phyloP scores from a whole-genome alignment of 1,140 invertebrate genomes.

The Liolophura sinensis region DNA sequence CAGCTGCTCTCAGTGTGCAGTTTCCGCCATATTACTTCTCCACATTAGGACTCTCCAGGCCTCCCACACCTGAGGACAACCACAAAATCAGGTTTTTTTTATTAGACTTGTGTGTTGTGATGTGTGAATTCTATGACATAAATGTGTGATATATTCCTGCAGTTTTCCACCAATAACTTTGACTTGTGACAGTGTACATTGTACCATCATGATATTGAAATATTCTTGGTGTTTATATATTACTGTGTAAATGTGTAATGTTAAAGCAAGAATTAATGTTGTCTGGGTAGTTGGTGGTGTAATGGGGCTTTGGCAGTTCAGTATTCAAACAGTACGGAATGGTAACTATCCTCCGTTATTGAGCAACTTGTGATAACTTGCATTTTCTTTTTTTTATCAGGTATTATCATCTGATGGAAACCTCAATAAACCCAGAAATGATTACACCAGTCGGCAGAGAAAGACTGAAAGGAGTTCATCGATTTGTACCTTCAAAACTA shows the following conservation, averaged over 20 bases:
- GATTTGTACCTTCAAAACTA: conserved; percentile 41
- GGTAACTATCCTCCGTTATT: no score
- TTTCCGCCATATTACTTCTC: conserved; percentile 55
- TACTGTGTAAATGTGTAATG: no score
- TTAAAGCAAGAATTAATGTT: no score
- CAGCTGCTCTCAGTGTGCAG: conserved; percentile 36
- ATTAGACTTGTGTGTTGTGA: neutral
- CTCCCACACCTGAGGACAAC: conserved; percentile 39
- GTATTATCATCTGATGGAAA: conserved; percentile 49
- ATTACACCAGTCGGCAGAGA: conserved; percentile 38
- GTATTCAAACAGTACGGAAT: no score
- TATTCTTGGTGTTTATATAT: no score
- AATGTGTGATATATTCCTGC: no score
- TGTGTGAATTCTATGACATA: neutral
- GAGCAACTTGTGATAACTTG: no score
- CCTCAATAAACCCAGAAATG: conserved; percentile 49
- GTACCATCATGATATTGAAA: no score
- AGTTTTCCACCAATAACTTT: no score
- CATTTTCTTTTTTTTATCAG: conserved; percentile 24
- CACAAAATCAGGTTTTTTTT: conserved; percentile 38
- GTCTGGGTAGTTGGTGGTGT: no score
- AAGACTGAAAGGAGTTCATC: conserved; percentile 43
- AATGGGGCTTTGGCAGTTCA: no score
- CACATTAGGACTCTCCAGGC: conserved; percentile 53
- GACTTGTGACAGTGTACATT: no score